A percentile compares a stretch with the other conserved stretches of the same genome.
Evolutionary conservation across 2,888 invertebrate genomes (phyloP).

Genomic region (Drosophila longiperda): DNA sequence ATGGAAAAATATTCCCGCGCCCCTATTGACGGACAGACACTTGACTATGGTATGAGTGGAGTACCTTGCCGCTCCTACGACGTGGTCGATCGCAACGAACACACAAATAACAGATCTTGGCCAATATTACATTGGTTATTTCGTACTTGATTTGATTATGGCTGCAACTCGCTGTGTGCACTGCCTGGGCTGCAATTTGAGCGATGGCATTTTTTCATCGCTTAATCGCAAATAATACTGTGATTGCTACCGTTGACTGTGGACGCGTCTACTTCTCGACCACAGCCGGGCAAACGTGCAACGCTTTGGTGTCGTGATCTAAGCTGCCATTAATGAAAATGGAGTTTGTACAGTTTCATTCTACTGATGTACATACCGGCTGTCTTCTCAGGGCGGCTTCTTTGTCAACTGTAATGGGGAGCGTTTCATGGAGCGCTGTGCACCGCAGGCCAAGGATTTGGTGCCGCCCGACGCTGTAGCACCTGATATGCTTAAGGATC

Average conservation of each 20-base stretch:
- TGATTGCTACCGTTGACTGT: slow-evolving; percentile 94
- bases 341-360: slow-evolving; percentile 99
- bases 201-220: slow-evolving; percentile 98
- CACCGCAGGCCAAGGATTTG: slow-evolving; percentile 98
- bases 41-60: slow-evolving; percentile 98
- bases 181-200: slow-evolving; percentile 95
- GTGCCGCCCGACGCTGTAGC: slow-evolving; percentile 99
- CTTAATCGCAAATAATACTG: slow-evolving; percentile 87
- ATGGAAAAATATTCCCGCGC: slow-evolving; percentile 98
- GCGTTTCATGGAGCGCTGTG: slow-evolving; percentile 99
- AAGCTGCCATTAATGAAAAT: slow-evolving; percentile 97
- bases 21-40: slow-evolving; percentile 98
- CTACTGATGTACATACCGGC: slow-evolving; percentile 99
- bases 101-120: slow-evolving; percentile 98
- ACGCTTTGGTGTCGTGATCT: slow-evolving; percentile 97
- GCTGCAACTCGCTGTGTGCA: slow-evolving; percentile 95
- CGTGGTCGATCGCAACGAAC: slow-evolving; percentile 98
- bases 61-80: slow-evolving; percentile 97
- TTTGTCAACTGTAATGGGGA: slow-evolving; percentile 98
- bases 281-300: slow-evolving; percentile 98
- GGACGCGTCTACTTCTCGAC: slow-evolving; percentile 98
- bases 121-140: slow-evolving; percentile 98
- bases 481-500: slow-evolving; percentile 97
- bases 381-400: slow-evolving; percentile 98
- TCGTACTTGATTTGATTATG: slow-evolving; percentile 98